Percentiles rank a stretch among this genome's conserved stretches.
Conservation (phyloP, 2,113 vertebrate genomes). For the Datnioides undecimradiatus region DNA sequence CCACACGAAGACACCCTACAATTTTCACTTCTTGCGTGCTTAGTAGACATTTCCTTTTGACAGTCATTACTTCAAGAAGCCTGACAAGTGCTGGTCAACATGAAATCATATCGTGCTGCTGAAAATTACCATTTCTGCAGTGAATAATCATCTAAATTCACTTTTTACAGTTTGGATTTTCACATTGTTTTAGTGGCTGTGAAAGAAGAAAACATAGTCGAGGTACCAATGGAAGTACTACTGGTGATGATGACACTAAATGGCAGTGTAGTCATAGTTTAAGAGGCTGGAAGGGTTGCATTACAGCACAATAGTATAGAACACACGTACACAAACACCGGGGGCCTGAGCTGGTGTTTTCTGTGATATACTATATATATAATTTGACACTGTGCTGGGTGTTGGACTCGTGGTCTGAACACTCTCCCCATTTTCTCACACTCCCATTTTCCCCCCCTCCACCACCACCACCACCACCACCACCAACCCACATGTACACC, state of each 20-base stretch:
- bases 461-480: no score
- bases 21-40: background rate
- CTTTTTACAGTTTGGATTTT: background rate
- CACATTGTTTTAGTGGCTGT: background rate
- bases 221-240: background rate
- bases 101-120: background rate
- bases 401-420: background rate
- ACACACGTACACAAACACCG: background rate
- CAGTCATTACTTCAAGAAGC: background rate
- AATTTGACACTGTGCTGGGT: slow-evolving; percentile 11
- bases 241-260: background rate
- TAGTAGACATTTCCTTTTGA: background rate
- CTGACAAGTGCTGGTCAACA: background rate
- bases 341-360: slow-evolving; percentile 4
- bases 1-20: background rate
- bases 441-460: background rate
- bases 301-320: slow-evolving; percentile 10
- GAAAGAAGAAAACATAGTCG: no score
- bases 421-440: background rate
- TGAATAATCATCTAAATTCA: background rate
- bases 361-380: background rate
- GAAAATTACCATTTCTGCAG: background rate
- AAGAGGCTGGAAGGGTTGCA: background rate
- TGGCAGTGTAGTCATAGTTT: background rate
- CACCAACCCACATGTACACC: background rate